Evolutionary conservation across 2,113 vertebrate genomes (phyloP).

Genomic region (Syngnathus typhle): DNA sequence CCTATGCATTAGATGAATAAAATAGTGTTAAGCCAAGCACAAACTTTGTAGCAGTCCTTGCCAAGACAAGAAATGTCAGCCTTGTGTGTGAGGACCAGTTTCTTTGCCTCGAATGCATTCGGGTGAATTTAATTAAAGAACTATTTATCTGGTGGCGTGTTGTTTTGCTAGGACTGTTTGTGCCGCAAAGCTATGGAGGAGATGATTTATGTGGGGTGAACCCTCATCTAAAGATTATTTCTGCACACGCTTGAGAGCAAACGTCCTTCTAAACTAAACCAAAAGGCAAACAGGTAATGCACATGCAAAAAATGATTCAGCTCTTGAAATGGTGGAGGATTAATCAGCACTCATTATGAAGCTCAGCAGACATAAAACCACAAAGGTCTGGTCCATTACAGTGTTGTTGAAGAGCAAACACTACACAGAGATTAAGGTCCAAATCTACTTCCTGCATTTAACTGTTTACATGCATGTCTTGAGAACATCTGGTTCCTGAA

Average conservation of each 20-base stretch:
- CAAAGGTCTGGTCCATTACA: conserved; percentile 30
- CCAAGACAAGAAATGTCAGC: conserved; percentile 13
- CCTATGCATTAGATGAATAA: background rate
- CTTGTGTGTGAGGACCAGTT: conserved; percentile 11
- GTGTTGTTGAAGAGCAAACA: conserved; percentile 44
- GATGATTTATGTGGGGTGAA: conserved; percentile 63
- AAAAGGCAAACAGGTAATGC: conserved; percentile 28
- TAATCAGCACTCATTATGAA: conserved; percentile 45
- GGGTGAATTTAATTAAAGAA: conserved; percentile 55
- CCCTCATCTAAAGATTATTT: conserved; percentile 49
- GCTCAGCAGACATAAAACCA: conserved; percentile 30
- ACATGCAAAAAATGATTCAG: conserved; percentile 28
- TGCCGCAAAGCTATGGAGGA: conserved; percentile 29
- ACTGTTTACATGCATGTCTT: conserved; percentile 15
- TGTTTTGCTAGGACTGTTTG: conserved; percentile 31
- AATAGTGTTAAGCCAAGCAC: conserved; percentile 1
- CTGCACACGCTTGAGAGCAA: background rate
- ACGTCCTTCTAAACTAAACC: conserved; percentile 51
- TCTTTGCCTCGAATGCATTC: conserved; percentile 38
- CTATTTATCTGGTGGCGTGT: conserved; percentile 48
- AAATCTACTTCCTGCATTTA: conserved; percentile 44
- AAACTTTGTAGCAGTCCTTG: conserved; percentile 7
- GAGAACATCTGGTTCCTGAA: conserved; percentile 34
- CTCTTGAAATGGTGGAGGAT: conserved; percentile 28
- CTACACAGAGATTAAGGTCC: conserved; percentile 22